Base-by-base conservation (phyloP, 2,888 invertebrate genomes). In the Tricholauxania praeusta region DNA sequence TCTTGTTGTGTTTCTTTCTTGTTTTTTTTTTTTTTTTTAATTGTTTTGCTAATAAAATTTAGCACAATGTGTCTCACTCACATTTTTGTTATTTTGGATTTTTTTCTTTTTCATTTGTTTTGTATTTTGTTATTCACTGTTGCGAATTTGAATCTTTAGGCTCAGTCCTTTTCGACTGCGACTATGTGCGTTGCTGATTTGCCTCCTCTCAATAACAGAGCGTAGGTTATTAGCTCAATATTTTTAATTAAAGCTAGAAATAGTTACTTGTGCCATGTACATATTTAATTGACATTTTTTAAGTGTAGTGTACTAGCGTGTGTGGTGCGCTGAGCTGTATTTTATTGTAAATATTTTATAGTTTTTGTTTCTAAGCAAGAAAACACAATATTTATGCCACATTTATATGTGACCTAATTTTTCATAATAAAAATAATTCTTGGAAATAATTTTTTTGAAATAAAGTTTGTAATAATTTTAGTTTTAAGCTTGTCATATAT, bases 211-310 rank as follows among this genome's bases (percentile, higher is more conserved):
- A 12, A 19, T 10, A 51, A 32, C 53, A 53, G 49, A 53, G 72
- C 62, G 55, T 60, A 60, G 72, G 60, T 72, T 72, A 72, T 72
- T 72, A 72, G 67, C 72, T 73, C 73, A 66, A 66, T 70, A 71
- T 71, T 71, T 73, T 73, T 73, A 73, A 73, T 73, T 73, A 70
- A 71, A 65, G 73, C 71, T 71, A 39, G 55, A 64, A 65, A 64
- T 73, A n/a, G n/a, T n/a, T n/a, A 69, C 28, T 57, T 67, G 67
- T 51, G 51, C 59, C 17, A 55, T 67, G 67, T 60, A 59, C 59
- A 39, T 39, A 39, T 39, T 72, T 72, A 72, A 72, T 72, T 67
- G 52, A 53, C 39, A 60, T 14, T 60, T 32, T 15, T 64, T 14
- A 14, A 22, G 51, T 70, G 52, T 19, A 39, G 62, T 62, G 15